Evolutionary conservation across 2,113 vertebrate species (phyloP).

Genomic region (Pygoscelis antarcticus): DNA sequence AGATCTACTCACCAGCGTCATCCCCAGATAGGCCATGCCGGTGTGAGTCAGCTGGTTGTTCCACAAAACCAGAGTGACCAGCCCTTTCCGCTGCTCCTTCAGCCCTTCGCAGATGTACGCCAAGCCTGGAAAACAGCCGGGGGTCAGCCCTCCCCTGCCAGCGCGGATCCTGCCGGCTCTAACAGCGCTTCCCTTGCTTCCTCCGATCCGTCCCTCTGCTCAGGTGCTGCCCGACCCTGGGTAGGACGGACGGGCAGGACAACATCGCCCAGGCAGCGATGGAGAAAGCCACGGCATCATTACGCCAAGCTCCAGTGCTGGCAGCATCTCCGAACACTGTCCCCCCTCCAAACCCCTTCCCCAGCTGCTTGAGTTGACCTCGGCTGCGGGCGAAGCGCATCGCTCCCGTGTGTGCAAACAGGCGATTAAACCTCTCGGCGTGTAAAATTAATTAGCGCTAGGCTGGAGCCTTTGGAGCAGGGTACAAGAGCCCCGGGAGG

Average conservation of each 20-base stretch:
- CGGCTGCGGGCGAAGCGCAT: rapidly evolving
- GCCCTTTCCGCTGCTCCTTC: slow-evolving; percentile 91
- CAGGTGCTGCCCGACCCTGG: neutral
- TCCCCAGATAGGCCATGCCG: slow-evolving; percentile 91
- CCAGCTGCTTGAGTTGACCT: neutral
- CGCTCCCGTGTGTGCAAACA: rapidly evolving
- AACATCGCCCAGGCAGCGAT: rapidly evolving
- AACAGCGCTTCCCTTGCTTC: neutral
- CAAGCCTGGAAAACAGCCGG: slow-evolving; percentile 74
- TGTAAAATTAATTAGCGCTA: neutral
- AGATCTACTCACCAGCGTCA: slow-evolving; percentile 83
- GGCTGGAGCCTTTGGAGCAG: neutral
- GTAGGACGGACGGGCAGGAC: rapidly evolving
- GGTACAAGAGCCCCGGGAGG: too few species aligned
- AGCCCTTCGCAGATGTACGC: slow-evolving; percentile 92
- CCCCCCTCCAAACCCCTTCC: neutral
- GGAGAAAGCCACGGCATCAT: rapidly evolving
- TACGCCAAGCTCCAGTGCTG: rapidly evolving
- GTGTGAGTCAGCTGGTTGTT: slow-evolving; percentile 97
- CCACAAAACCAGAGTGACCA: slow-evolving; percentile 93
- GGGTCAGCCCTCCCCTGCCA: neutral
- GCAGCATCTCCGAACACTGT: rapidly evolving
- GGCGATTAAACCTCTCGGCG: neutral
- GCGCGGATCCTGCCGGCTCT: rapidly evolving
- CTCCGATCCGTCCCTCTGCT: too few species aligned